phyloP scores from a whole-genome alignment of 2,888 invertebrate species.

The Cephus runcator region DNA sequence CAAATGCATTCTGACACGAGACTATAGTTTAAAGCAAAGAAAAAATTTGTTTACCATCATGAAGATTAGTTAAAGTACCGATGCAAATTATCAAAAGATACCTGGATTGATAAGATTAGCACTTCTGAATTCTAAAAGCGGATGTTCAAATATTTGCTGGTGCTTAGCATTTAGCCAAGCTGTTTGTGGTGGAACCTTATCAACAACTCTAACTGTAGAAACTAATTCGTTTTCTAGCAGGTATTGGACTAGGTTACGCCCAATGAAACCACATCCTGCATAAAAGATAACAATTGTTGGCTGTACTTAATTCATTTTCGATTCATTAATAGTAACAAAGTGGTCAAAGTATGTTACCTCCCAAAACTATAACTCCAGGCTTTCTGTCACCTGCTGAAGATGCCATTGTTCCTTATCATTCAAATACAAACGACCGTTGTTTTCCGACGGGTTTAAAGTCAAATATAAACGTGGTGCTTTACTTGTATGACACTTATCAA shows the following conservation, averaged over 20 bases:
- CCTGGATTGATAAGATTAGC: conserved; percentile 91
- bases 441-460: not conserved
- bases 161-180: conserved; percentile 88
- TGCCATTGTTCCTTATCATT: conserved; percentile 54
- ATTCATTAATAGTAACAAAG: conserved; percentile 3
- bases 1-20: conserved; percentile 83
- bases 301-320: conserved; percentile 30
- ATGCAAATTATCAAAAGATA: conserved; percentile 56
- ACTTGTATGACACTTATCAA: not conserved
- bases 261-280: conserved; percentile 93
- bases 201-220: conserved; percentile 82
- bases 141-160: conserved; percentile 77
- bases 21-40: conserved; percentile 66
- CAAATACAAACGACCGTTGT: conserved; percentile 22
- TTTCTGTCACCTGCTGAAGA: conserved; percentile 49
- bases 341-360: conserved; percentile 45
- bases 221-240: conserved; percentile 82
- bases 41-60: not conserved
- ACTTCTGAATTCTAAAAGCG: conserved; percentile 87
- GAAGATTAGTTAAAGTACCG: not conserved
- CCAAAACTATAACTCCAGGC: conserved; percentile 56
- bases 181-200: conserved; percentile 93
- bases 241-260: conserved; percentile 86
- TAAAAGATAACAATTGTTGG: conserved; percentile 35
- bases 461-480: not conserved